A percentile compares a stretch with the other conserved stretches of the same genome.
Conservation (phyloP, 1,140 invertebrate species). For the Drosophila pseudoobscura region DNA sequence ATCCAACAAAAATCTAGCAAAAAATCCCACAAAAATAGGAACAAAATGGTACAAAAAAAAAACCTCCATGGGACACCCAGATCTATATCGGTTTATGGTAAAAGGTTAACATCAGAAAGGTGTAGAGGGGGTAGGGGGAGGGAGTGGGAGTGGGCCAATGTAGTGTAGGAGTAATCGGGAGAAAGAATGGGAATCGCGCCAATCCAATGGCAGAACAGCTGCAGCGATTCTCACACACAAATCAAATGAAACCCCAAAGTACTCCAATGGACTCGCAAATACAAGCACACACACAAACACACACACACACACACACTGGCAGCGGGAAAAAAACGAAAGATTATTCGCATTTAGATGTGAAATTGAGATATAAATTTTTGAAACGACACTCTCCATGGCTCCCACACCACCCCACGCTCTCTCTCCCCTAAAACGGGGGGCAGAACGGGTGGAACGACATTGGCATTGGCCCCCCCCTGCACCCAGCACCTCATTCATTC, state of each 20-base stretch:
- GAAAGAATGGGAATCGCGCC: slow-evolving; percentile 49
- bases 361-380: slow-evolving; percentile 82
- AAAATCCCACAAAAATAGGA: slow-evolving; percentile 14
- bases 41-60: slow-evolving; percentile 14
- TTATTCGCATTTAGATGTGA: slow-evolving; percentile 82
- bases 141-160: too few species aligned
- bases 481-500: slow-evolving; percentile 20
- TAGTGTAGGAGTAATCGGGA: slow-evolving; percentile 3
- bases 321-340: slow-evolving; percentile 45
- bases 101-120: slow-evolving; percentile 46
- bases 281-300: slow-evolving; percentile 12
- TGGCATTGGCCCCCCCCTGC: background rate
- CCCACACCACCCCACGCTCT: slow-evolving; percentile 1
- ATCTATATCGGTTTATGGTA: slow-evolving; percentile 42
- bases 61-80: slow-evolving; percentile 1
- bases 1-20: background rate
- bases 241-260: slow-evolving; percentile 67
- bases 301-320: slow-evolving; percentile 4
- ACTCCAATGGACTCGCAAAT: slow-evolving; percentile 33
- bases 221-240: slow-evolving; percentile 75
- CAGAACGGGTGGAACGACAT: slow-evolving; percentile 4
- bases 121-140: background rate
- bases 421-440: too few species aligned
- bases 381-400: slow-evolving; percentile 61
- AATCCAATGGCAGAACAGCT: slow-evolving; percentile 70